Evolutionary conservation across 2,888 invertebrate genomes (phyloP), one percentile per base, ranked within the genome.

Genomic region (Kryphioiulus occultus): DNA sequence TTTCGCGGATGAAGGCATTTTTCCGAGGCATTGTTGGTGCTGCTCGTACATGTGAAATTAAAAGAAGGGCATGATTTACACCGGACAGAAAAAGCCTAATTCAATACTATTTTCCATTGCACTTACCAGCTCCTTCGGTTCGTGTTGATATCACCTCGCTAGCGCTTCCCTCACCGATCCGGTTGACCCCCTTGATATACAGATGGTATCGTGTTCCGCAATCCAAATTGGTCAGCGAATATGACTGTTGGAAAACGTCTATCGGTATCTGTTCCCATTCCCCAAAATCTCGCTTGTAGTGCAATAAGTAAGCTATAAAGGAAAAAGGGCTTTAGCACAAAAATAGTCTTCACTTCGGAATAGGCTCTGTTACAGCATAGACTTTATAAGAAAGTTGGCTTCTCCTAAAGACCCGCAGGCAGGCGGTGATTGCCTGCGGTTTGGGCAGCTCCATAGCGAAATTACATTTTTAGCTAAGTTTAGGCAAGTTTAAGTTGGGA

Each of bases 131-230:
- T 88, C 97, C 97, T 92, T 96, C 95, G 12, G 97, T 97, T 89
- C 94, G 94, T 39, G 95, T 95, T 87, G 94, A 93, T 88, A 96
- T 94, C 89, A 95, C 93, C 47, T 94, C 93, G 90, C 96, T 96
- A 10, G 95, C 94, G 88, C 94, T 93, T n/a, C 97, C 96, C 88
- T 94, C 93, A 0, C 97, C 97, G 0, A 96, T 95, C 86, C 94
- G 95, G 91, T 98, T 98, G 92, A 97, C 96, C 89, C 98, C 98
- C 12, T 96, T 96, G 39, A 98, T 96, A 91, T 97, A 97, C 90
- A 98, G 95, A 92, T 98, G 97, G 92, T 98, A 98, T 91, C 96
- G 94, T 19, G 97, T 97, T 89, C 98, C 98, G 92, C 98, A 98
- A 92, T 96, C 95, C 89, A 98, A 93, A 91, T 95, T 96, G 90